Conservation (phyloP, 2,888 invertebrate species). For the Exocentrus adspersus region DNA sequence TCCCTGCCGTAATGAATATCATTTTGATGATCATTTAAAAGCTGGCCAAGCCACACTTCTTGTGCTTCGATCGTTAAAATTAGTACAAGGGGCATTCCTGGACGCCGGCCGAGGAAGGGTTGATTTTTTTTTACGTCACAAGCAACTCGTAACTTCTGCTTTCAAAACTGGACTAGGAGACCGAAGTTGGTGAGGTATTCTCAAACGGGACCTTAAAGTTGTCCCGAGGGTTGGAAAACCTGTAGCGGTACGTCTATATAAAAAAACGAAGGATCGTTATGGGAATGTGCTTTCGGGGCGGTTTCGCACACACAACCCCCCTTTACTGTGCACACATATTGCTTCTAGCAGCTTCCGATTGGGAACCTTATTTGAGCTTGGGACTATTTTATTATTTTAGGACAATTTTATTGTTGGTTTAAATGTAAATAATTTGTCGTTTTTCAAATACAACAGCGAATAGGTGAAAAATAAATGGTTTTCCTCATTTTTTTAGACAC, state of each 20-base stretch:
- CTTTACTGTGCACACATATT: slow-evolving; percentile 34
- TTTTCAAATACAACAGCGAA: too few relatives aligned
- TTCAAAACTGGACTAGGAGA: slow-evolving; percentile 27
- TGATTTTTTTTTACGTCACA: background rate
- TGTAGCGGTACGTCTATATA: slow-evolving; percentile 26
- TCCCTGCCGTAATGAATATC: slow-evolving; percentile 10
- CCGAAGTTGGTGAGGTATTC: slow-evolving; percentile 19
- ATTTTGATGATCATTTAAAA: slow-evolving; percentile 14
- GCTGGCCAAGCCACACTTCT: slow-evolving; percentile 17
- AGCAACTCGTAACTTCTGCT: slow-evolving; percentile 29
- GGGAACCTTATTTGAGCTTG: slow-evolving; percentile 15
- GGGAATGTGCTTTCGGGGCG: slow-evolving; percentile 34
- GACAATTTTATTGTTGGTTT: too few relatives aligned
- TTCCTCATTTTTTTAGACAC: too few relatives aligned
- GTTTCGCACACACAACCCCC: slow-evolving; percentile 26
- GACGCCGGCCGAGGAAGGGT: background rate
- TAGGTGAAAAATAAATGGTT: too few relatives aligned
- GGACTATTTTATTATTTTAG: too few relatives aligned
- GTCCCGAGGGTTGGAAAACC: slow-evolving; percentile 33
- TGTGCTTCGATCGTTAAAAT: slow-evolving; percentile 23
- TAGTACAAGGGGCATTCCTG: slow-evolving; percentile 16
- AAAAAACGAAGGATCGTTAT: slow-evolving; percentile 38
- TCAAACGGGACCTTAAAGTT: slow-evolving; percentile 34
- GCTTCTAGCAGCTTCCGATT: slow-evolving; percentile 37
- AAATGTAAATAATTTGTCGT: too few relatives aligned